phyloP scores from a whole-genome alignment of 1,140 invertebrate species.

The Sycophila sp. region DNA sequence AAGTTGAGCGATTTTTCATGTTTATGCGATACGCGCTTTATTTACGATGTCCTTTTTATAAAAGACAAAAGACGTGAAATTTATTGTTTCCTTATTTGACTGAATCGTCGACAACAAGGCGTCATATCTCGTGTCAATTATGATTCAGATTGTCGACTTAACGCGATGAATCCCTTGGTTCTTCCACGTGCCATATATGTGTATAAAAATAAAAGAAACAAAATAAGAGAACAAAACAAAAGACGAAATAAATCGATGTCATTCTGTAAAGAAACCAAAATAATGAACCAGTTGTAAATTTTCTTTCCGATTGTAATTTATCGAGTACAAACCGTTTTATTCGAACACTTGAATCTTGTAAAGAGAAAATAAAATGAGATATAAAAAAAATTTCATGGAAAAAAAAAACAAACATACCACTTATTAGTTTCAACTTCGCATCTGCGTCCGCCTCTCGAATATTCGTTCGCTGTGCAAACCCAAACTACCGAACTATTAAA shows the following conservation, averaged over 20 bases:
- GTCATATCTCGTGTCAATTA: conserved; percentile 20
- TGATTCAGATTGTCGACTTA: conserved; percentile 6
- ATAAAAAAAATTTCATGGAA: background rate
- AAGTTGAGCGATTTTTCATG: conserved; percentile 33
- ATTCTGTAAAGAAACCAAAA: conserved; percentile 19
- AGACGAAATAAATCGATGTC: background rate
- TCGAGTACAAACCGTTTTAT: conserved; percentile 33
- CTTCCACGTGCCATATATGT: conserved; percentile 35
- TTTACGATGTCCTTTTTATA: conserved; percentile 22
- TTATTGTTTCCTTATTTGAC: background rate
- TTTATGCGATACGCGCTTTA: conserved; percentile 23
- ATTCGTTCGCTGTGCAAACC: conserved; percentile 34
- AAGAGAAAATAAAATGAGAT: conserved; percentile 15
- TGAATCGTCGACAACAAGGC: conserved; percentile 16
- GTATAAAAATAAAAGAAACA: background rate
- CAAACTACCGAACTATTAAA: conserved; percentile 15
- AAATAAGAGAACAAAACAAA: no score
- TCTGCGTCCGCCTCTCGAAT: conserved; percentile 35
- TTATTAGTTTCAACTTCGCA: conserved; percentile 37
- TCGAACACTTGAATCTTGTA: conserved; percentile 22
- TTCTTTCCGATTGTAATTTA: conserved; percentile 1
- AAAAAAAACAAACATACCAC: no score
- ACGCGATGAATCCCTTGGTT: conserved; percentile 15
- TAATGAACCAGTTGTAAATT: conserved; percentile 14
- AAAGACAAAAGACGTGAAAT: background rate